These are phyloP conservation scores for Platerodrilus igneus DNA, from an alignment of 2,888 invertebrate species.

Conservation along the genomic window DNA sequence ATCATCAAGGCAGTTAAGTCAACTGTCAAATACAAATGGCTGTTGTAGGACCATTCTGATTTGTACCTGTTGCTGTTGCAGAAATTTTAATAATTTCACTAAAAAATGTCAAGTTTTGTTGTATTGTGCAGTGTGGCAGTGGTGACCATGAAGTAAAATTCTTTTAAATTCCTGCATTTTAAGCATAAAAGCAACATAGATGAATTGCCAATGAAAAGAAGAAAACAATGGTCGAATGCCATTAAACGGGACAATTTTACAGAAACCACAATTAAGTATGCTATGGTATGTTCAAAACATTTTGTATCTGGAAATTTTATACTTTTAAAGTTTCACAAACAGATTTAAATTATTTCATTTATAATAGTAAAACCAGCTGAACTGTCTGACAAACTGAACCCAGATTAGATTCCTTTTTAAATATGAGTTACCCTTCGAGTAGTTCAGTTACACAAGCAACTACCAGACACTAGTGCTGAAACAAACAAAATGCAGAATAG, in stretches of 20 bases:
- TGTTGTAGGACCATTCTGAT: too few relatives aligned
- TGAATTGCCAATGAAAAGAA: background rate
- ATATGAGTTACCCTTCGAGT: background rate
- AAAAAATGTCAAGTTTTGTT: too few relatives aligned
- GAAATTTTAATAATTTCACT: too few relatives aligned
- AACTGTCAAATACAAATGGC: too few relatives aligned
- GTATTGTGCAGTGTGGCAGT: too few relatives aligned
- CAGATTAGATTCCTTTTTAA: background rate
- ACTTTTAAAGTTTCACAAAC: too few relatives aligned
- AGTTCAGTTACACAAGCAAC: background rate
- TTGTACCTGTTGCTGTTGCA: too few relatives aligned
- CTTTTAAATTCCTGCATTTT: too few relatives aligned
- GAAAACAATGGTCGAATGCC: background rate
- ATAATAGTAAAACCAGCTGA: background rate
- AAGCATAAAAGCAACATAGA: background rate
- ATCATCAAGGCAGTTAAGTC: too few relatives aligned
- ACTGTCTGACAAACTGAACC: background rate
- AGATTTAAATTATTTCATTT: background rate
- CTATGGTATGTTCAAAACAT: constrained; percentile 1
- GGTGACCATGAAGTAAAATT: too few relatives aligned
- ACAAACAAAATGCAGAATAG: too few relatives aligned
- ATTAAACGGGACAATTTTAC: constrained; percentile 1
- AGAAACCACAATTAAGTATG: background rate
- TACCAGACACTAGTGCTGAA: background rate
- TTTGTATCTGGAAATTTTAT: background rate